These are phyloP conservation scores for Hippocampus barbouri DNA, from an alignment of 2,113 vertebrate species.

Conservation along the genomic window DNA sequence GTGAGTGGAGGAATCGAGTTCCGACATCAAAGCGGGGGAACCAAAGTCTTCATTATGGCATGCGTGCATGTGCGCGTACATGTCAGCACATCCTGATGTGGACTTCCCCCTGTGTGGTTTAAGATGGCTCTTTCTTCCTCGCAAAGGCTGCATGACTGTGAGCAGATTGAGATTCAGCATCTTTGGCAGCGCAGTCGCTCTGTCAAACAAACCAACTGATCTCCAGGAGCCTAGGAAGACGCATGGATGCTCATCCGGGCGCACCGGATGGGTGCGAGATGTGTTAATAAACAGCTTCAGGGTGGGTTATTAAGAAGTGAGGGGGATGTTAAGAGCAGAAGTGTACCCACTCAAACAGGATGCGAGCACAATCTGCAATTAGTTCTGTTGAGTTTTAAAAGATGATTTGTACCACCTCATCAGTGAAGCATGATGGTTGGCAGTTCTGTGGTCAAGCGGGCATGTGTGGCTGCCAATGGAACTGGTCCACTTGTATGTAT, in stretches of 20 bases:
- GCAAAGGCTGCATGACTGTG: conserved; percentile 19
- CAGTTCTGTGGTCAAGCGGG: too few species aligned
- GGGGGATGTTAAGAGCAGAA: conserved; percentile 3
- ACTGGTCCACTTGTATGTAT: too few species aligned
- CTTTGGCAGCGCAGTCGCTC: conserved; percentile 35
- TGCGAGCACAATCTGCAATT: neutral
- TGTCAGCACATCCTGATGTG: conserved; percentile 9
- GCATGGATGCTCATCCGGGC: neutral
- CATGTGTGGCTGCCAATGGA: too few species aligned
- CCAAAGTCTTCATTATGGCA: conserved; percentile 8
- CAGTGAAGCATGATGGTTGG: too few species aligned
- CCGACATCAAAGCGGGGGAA: conserved; percentile 53
- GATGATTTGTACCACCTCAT: too few species aligned
- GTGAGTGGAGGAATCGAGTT: conserved; percentile 33
- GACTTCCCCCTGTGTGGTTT: conserved; percentile 16
- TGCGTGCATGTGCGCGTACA: conserved; percentile 9
- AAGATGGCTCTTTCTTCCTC: conserved; percentile 21
- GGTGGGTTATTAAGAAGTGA: conserved; percentile 6
- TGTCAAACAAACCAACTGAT: conserved; percentile 26
- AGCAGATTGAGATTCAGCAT: conserved; percentile 40
- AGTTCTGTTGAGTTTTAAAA: neutral
- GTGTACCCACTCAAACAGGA: neutral
- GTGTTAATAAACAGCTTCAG: conserved; percentile 11
- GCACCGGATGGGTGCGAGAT: neutral
- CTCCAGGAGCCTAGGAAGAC: conserved; percentile 12